Evolutionary conservation across 30 jellyfish, hydroid and myxozoan genomes (phyloP).

Genomic region (Pseudorhiza aurosa): DNA sequence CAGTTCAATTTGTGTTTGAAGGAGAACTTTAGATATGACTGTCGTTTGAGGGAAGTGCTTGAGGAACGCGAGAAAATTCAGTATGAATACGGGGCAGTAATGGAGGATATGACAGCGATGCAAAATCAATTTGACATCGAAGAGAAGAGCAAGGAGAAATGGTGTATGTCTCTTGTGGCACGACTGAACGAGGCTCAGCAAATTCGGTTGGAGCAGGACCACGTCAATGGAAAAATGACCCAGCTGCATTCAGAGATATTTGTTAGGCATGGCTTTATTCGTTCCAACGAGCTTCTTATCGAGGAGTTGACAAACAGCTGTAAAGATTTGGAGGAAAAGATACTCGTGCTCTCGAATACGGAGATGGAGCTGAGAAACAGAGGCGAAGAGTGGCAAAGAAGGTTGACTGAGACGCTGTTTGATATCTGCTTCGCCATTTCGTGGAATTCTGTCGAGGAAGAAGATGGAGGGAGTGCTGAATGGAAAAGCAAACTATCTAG

Average conservation of each 20-base stretch:
- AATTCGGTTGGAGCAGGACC: constrained; percentile 16
- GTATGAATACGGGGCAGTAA: constrained; percentile 51
- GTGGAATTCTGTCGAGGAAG: constrained; percentile 53
- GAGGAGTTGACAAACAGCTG: constrained; percentile 32
- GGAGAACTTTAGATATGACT: constrained; percentile 45
- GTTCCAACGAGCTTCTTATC: constrained; percentile 21
- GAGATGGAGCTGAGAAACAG: not conserved
- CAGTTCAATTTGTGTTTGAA: constrained; percentile 55
- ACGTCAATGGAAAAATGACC: constrained; percentile 32
- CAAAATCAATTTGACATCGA: constrained; percentile 21
- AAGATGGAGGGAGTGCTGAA: not conserved
- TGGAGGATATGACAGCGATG: constrained; percentile 56
- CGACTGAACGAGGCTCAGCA: constrained; percentile 48
- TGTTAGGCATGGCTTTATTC: constrained; percentile 65
- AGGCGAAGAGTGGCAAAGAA: constrained; percentile 1
- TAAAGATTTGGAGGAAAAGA: constrained; percentile 24
- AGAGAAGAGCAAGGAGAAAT: constrained; percentile 47
- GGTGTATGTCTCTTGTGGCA: constrained; percentile 51
- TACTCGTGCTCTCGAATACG: not conserved
- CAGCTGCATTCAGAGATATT: constrained; percentile 67
- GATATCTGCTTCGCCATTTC: constrained; percentile 60
- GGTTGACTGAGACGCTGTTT: constrained; percentile 38
- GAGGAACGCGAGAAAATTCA: constrained; percentile 66
- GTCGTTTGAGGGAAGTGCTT: constrained; percentile 30
- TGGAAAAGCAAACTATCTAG: not conserved